A percentile compares a stretch with the other conserved stretches of the same genome.
Evolutionary conservation across 2,797 vertebrate species (phyloP).

Genomic region (Dendrocincla tyrannina): DNA sequence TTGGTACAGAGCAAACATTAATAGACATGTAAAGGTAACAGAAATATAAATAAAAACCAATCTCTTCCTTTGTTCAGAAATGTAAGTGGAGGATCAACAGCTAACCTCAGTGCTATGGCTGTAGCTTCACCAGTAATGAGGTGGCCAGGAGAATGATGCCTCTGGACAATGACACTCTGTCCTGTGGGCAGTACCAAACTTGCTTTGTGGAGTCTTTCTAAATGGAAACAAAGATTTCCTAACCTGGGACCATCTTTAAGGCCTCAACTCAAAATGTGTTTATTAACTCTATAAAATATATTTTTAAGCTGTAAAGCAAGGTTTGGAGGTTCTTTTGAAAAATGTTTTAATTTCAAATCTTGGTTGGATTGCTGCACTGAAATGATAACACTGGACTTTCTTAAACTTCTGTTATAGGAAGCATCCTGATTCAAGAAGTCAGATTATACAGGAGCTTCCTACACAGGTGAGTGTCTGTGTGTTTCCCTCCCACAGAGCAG

Average conservation of each 20-base stretch:
- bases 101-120: background rate
- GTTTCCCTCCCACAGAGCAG: background rate
- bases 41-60: background rate
- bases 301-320: background rate
- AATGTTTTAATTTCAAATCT: background rate
- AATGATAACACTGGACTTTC: background rate
- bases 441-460: slow-evolving; percentile 17
- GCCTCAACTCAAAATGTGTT: background rate
- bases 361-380: background rate
- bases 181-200: no score
- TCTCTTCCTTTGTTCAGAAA: background rate
- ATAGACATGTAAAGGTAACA: background rate
- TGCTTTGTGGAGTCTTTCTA: background rate
- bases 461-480: slow-evolving; percentile 52
- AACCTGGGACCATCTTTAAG: background rate
- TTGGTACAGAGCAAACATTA: background rate
- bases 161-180: background rate
- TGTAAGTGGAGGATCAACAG: background rate
- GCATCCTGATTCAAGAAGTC: background rate
- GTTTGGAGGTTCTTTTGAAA: background rate
- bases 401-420: slow-evolving; percentile 27
- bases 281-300: background rate
- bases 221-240: background rate
- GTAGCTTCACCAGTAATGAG: background rate
- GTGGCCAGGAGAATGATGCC: background rate